Conservation (phyloP, 2,888 invertebrate species). For the Cryptus viduatorius region DNA sequence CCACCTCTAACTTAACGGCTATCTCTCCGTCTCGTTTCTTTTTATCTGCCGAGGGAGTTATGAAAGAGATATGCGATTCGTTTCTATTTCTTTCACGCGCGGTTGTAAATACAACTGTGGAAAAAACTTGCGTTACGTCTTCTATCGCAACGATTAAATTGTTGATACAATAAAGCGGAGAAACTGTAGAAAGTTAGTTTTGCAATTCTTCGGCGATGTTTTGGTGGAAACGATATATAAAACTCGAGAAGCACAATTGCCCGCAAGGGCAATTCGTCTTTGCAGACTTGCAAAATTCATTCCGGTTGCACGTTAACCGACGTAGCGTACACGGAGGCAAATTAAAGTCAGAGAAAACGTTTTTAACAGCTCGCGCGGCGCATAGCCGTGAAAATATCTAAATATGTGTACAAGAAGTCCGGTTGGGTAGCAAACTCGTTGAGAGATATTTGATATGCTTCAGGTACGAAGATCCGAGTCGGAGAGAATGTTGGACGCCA, state of each 20-base stretch:
- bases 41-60: conserved; percentile 42
- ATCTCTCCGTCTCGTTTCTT: conserved; percentile 7
- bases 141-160: conserved; percentile 36
- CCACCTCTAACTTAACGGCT: conserved; percentile 19
- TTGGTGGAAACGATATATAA: not conserved
- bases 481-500: conserved; percentile 15
- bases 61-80: conserved; percentile 17
- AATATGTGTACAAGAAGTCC: not conserved
- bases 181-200: not conserved
- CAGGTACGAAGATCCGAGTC: conserved; percentile 31
- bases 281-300: conserved; percentile 38
- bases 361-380: conserved; percentile 40
- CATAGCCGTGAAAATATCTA: conserved; percentile 37
- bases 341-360: conserved; percentile 50
- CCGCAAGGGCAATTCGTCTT: conserved; percentile 42
- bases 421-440: not conserved
- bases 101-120: not conserved
- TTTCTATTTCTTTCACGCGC: conserved; percentile 15
- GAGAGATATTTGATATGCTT: conserved; percentile 15
- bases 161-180: conserved; percentile 41
- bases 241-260: not conserved
- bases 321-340: conserved; percentile 5
- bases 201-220: not conserved
- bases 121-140: conserved; percentile 22
- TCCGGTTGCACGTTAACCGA: not conserved